Conservation (phyloP, 2,113 vertebrate genomes). For the Ptyas mucosa region DNA sequence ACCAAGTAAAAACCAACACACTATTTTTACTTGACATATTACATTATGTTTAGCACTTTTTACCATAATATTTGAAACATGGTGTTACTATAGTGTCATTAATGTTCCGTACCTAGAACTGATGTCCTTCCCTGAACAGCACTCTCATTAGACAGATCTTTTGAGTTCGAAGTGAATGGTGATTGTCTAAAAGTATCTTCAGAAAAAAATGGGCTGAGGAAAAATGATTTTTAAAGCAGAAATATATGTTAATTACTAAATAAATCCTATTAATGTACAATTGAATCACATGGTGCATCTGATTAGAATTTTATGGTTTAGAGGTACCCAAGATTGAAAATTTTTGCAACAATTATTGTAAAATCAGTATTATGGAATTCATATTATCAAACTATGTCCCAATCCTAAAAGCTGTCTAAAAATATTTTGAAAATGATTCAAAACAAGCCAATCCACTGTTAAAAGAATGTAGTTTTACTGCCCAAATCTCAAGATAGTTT, state of each 20-base stretch:
- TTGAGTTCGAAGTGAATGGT: slow-evolving; percentile 90
- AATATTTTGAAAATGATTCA: background rate
- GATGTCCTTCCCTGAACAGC: slow-evolving; percentile 79
- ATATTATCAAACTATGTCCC: background rate
- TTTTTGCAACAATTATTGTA: slow-evolving; percentile 6
- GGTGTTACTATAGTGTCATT: slow-evolving; percentile 28
- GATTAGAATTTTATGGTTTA: background rate
- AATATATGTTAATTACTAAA: background rate
- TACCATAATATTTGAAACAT: background rate
- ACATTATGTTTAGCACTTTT: background rate
- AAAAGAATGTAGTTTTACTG: background rate
- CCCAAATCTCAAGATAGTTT: background rate
- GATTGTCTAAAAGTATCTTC: slow-evolving; percentile 99
- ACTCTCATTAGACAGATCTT: slow-evolving; percentile 86
- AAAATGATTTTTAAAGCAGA: slow-evolving; percentile 55
- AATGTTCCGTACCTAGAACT: slow-evolving; percentile 76
- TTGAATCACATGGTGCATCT: slow-evolving; percentile 11
- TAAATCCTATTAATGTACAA: background rate
- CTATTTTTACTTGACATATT: background rate
- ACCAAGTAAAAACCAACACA: background rate
- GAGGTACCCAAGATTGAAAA: background rate
- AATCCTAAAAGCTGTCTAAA: background rate
- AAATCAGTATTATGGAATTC: background rate
- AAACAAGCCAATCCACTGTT: background rate
- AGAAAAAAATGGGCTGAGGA: slow-evolving; percentile 87